These are phyloP conservation scores for Alsophila aescularia DNA, from an alignment of 2,888 invertebrate genomes.

Conservation along the genomic window DNA sequence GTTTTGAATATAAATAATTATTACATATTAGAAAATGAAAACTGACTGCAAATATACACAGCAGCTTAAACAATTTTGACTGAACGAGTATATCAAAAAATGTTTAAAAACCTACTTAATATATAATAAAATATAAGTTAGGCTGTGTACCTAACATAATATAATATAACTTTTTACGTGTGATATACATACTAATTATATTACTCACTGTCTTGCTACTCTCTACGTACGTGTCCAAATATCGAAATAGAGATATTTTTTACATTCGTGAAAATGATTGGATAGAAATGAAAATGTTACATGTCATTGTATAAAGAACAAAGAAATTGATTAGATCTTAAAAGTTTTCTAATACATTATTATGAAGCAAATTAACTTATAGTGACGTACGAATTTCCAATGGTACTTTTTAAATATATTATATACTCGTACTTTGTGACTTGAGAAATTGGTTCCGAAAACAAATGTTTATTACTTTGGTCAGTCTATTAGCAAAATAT, in stretches of 20 bases:
- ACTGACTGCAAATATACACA: background rate
- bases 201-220: background rate
- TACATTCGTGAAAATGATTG: background rate
- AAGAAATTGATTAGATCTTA: background rate
- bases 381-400: slow-evolving; percentile 9
- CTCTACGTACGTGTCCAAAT: slow-evolving; percentile 2
- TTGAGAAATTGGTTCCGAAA: background rate
- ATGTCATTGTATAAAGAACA: background rate
- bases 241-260: background rate
- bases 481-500: too few relatives aligned
- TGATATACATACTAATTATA: slow-evolving; percentile 2
- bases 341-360: background rate
- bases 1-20: background rate
- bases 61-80: slow-evolving; percentile 4
- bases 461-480: too few relatives aligned
- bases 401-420: slow-evolving; percentile 3
- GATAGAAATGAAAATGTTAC: background rate
- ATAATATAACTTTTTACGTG: background rate
- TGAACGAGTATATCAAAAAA: slow-evolving; percentile 3
- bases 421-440: background rate
- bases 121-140: slow-evolving; percentile 6
- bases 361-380: background rate
- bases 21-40: background rate
- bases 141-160: slow-evolving; percentile 6
- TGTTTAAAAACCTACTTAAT: slow-evolving; percentile 1